A percentile compares a stretch with the other conserved stretches of the same genome.
Evolutionary conservation across 2,797 vertebrate species (phyloP).

Genomic region (Myiothlypis chrysogaster): DNA sequence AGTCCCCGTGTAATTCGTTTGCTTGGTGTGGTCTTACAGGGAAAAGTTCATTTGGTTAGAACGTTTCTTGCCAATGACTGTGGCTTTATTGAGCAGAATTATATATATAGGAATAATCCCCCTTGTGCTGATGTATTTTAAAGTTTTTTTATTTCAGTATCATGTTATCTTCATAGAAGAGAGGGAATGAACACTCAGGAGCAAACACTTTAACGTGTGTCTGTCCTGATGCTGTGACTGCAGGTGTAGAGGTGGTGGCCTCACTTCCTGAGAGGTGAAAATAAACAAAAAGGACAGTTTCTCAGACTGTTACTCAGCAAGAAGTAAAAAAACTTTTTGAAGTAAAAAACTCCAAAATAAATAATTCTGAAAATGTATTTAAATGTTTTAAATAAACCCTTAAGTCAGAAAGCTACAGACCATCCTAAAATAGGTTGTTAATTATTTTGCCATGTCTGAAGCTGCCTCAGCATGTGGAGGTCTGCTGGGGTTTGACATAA

Average conservation of each 20-base stretch:
- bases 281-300: neutral
- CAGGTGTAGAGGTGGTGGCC: neutral
- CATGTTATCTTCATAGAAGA: neutral
- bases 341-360: neutral
- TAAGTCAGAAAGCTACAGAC: neutral
- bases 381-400: neutral
- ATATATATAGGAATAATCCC: neutral
- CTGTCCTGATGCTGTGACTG: neutral
- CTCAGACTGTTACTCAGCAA: neutral
- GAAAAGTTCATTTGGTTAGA: neutral
- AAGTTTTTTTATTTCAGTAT: neutral
- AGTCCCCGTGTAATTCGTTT: neutral
- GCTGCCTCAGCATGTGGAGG: neutral
- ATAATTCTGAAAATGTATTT: neutral
- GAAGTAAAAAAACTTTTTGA: neutral
- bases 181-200: neutral
- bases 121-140: neutral
- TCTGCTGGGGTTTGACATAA: neutral
- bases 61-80: neutral
- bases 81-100: neutral
- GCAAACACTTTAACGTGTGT: fast-evolving
- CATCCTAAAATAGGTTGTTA: neutral
- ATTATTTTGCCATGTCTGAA: neutral
- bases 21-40: neutral
- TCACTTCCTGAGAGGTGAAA: neutral